phyloP scores from a whole-genome alignment of 1,140 invertebrate species.

The Mesaphorura yosii region DNA sequence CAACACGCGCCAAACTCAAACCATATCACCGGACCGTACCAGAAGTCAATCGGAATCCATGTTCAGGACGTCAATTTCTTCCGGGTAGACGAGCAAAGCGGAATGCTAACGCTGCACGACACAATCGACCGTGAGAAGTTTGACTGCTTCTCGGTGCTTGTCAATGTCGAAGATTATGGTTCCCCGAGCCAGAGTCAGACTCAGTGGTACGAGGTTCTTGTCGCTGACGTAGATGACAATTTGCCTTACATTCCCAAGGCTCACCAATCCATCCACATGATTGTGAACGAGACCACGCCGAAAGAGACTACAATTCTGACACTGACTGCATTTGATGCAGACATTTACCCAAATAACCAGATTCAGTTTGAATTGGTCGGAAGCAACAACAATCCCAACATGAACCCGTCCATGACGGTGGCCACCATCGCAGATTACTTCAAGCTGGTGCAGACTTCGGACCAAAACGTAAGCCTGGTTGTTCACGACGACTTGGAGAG shows the following conservation, averaged over 20 bases:
- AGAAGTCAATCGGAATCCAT: constrained; percentile 10
- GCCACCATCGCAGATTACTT: constrained; percentile 21
- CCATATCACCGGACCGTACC: no score
- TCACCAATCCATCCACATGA: constrained; percentile 17
- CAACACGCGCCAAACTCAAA: neutral
- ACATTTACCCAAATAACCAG: constrained; percentile 39
- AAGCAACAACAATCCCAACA: no score
- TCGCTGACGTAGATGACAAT: constrained; percentile 65
- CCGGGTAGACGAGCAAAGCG: constrained; percentile 45
- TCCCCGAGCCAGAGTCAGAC: constrained; percentile 61
- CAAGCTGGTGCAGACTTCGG: constrained; percentile 12
- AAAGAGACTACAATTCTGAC: constrained; percentile 52
- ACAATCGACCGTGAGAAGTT: constrained; percentile 58
- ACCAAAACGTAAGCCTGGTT: constrained; percentile 22
- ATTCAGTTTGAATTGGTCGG: constrained; percentile 25
- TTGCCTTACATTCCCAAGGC: constrained; percentile 49
- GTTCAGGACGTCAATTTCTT: constrained; percentile 26
- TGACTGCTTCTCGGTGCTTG: constrained; percentile 57
- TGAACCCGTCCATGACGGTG: no score
- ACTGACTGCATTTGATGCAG: constrained; percentile 57
- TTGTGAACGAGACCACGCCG: constrained; percentile 32
- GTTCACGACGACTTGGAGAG: constrained; percentile 19
- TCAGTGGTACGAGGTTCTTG: constrained; percentile 51
- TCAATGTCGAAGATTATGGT: constrained; percentile 61
- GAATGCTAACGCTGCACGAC: constrained; percentile 56